Conservation (phyloP, 2,888 invertebrate species). For the Parasteatoda lunata region DNA sequence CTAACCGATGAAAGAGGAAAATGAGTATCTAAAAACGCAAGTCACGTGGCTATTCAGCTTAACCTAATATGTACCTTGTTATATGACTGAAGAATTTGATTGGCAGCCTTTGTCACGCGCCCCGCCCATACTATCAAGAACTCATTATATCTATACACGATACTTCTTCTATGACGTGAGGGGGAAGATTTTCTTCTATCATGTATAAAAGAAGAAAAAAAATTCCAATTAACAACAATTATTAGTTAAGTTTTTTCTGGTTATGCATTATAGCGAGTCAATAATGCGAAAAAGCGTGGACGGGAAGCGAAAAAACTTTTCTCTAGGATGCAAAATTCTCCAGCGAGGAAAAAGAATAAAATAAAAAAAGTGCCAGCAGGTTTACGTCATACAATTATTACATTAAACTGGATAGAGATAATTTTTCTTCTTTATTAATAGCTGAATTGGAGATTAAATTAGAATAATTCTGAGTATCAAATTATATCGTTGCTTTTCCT, state of each 20-base stretch:
- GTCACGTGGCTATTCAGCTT: conserved; percentile 12
- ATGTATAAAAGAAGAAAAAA: neutral
- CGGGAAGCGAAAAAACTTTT: neutral
- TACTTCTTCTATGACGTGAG: neutral
- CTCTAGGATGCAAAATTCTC: neutral
- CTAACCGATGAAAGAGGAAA: conserved; percentile 3
- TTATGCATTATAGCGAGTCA: neutral
- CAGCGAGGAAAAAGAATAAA: neutral
- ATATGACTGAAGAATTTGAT: conserved; percentile 26
- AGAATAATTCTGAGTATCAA: no score
- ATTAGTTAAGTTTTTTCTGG: neutral
- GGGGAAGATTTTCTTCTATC: neutral
- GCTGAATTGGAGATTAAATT: no score
- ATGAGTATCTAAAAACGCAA: conserved; percentile 2
- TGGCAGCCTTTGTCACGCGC: conserved; percentile 45
- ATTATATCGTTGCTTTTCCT: no score
- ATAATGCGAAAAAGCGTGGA: neutral
- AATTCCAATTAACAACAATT: neutral
- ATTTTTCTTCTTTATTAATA: no score
- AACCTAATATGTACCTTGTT: conserved; percentile 29
- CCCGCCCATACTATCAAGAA: conserved; percentile 37
- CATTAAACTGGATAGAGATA: no score
- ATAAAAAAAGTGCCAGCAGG: no score
- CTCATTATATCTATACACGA: conserved; percentile 40
- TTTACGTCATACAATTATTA: no score